These are phyloP conservation scores for Falco punctatus DNA, from an alignment of 2,113 vertebrate species.

Conservation along the genomic window DNA sequence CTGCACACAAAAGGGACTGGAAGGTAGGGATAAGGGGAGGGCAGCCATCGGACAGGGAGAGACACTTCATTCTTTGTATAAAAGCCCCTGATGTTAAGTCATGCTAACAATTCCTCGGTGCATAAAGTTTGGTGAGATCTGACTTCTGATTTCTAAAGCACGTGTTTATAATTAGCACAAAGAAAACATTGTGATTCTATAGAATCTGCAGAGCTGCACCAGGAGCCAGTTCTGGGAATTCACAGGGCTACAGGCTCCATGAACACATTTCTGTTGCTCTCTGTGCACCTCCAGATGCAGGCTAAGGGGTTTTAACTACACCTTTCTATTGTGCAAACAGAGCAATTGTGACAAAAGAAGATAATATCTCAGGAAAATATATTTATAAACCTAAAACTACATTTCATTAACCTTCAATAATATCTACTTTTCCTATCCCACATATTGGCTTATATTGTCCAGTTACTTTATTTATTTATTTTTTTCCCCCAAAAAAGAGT, in stretches of 20 bases:
- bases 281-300: background rate
- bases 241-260: background rate
- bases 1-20: background rate
- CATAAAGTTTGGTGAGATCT: background rate
- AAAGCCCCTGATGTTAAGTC: background rate
- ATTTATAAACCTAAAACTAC: background rate
- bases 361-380: background rate
- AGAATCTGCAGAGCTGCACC: background rate
- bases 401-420: background rate
- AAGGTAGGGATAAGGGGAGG: background rate
- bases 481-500: background rate
- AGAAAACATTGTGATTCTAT: background rate
- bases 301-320: background rate
- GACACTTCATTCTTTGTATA: background rate
- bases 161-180: background rate
- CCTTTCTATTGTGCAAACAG: background rate
- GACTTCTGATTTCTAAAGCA: background rate
- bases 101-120: background rate
- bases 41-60: background rate
- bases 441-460: background rate
- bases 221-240: background rate
- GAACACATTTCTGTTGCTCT: background rate
- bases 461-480: background rate
- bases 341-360: background rate
- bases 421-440: background rate